Evolutionary conservation across 2,888 invertebrate species (phyloP).

Genomic region (Coleophora flavipennella): DNA sequence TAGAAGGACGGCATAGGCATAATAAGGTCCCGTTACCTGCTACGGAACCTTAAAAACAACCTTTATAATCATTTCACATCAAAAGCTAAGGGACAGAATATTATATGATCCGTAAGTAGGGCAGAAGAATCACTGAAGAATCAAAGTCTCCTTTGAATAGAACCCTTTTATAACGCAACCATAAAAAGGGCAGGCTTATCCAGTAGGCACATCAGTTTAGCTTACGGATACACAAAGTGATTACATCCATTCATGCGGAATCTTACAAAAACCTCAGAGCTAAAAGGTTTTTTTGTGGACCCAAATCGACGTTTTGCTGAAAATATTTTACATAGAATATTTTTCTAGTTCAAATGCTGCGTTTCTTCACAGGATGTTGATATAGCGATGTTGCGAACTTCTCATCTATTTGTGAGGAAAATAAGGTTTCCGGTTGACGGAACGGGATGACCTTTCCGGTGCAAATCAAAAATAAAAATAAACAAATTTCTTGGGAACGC

Average conservation of each 20-base stretch:
- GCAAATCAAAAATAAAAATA: slow-evolving; percentile 15
- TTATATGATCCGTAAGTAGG: too few relatives aligned
- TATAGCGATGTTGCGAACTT: slow-evolving; percentile 13
- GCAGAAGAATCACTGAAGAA: too few relatives aligned
- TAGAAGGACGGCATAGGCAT: too few relatives aligned
- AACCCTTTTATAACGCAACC: too few relatives aligned
- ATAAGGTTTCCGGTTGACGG: slow-evolving; percentile 12
- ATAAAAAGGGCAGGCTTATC: too few relatives aligned
- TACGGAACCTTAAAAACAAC: too few relatives aligned
- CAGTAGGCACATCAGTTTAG: too few relatives aligned
- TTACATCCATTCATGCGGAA: slow-evolving; percentile 6
- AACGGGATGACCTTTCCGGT: slow-evolving; percentile 23
- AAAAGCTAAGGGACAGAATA: too few relatives aligned
- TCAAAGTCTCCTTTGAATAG: too few relatives aligned
- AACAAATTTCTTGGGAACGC: slow-evolving; percentile 10
- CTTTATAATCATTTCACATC: too few relatives aligned
- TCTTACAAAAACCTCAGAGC: slow-evolving; percentile 6
- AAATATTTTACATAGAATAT: slow-evolving; percentile 23
- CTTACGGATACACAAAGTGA: too few relatives aligned
- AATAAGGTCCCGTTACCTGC: too few relatives aligned
- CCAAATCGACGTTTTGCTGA: slow-evolving; percentile 12
- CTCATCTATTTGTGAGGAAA: slow-evolving; percentile 15
- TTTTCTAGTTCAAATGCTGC: slow-evolving; percentile 12
- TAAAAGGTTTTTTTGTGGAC: slow-evolving; percentile 14
- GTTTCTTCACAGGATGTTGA: slow-evolving; percentile 13